Evolutionary conservation across 2,888 invertebrate species (phyloP), one percentile per base, ranked within the genome.

Genomic region (Pseudococcus longispinus): DNA sequence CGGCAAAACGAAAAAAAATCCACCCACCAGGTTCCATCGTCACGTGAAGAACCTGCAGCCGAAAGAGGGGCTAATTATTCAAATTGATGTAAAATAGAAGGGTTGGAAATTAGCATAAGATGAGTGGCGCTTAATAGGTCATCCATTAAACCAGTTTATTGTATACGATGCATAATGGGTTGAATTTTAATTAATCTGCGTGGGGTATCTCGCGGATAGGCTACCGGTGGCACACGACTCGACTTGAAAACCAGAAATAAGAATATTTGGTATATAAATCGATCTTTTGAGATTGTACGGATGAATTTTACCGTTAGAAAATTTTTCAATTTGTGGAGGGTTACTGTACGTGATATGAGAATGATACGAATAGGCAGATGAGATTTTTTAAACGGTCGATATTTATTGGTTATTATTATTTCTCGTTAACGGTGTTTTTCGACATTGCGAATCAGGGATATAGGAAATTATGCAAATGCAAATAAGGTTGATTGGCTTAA

Each of bases 101-200:
- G 77, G 77, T 37, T 42, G 32, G 9, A 80, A 80, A 80, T 80
- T 80, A 80, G 77, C 77, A 80, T 80, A 80, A 29, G 37, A 80
- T 20, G 37, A 80, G 77, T 80, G 77, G 77, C 77, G 77, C 77
- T 80, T 80, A 80, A 20, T 80, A 80, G 77, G 77, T 80, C 77
- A 80, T 80, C 42, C 77, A 70, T 70, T 70, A 80, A 80, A 80
- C 77, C 77, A 80, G 77, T 80, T 80, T 37, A 20, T 42, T 20
- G 77, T 42, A 13, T 13, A n/a, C 9, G 37, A 37, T 37, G 8
- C 15, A 60, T 23, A 60, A 60, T 60, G 23, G 60, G 60, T 60
- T 60, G 60, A 60, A 60, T 60, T 60, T 60, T 60, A 60, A 60
- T 60, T 60, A 60, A 60, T 23, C 20, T 23, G 23, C 60, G 60